A percentile compares a stretch with the other conserved stretches of the same genome.
These are phyloP conservation scores for Mycteria americana DNA, from an alignment of 2,797 vertebrate species.

Conservation along the genomic window DNA sequence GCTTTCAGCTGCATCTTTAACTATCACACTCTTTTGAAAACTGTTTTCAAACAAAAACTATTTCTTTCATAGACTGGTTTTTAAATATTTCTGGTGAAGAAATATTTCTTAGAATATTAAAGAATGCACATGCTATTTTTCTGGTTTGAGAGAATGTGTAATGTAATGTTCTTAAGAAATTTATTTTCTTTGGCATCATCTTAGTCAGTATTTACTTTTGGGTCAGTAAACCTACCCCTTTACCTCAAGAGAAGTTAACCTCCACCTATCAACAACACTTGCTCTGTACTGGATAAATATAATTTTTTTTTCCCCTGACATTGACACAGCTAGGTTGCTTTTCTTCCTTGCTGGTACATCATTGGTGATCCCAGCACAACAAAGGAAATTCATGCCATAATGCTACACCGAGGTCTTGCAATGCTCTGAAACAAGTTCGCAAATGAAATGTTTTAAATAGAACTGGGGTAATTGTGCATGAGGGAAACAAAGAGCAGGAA, in stretches of 20 bases:
- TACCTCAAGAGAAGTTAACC: neutral
- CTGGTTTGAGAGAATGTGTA: neutral
- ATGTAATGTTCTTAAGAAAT: neutral
- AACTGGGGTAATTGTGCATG: neutral
- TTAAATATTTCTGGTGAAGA: neutral
- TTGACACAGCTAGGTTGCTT: neutral
- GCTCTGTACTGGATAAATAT: neutral
- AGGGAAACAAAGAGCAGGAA: conserved; percentile 22
- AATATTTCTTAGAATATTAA: neutral
- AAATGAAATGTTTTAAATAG: neutral
- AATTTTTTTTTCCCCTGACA: neutral
- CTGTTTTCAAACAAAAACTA: neutral
- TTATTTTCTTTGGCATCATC: neutral
- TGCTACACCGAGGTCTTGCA: neutral
- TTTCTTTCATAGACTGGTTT: neutral
- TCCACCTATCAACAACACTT: neutral
- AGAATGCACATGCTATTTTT: neutral
- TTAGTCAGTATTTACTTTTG: neutral
- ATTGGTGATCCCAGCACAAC: neutral
- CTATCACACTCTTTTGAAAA: neutral
- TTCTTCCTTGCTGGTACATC: neutral
- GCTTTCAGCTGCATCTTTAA: neutral
- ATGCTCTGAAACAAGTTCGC: neutral
- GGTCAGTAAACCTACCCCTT: neutral
- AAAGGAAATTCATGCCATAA: neutral